A percentile compares a stretch with the other conserved stretches of the same genome.
Evolutionary conservation across 2,888 invertebrate genomes (phyloP).

Genomic region (Drosophila leonis): DNA sequence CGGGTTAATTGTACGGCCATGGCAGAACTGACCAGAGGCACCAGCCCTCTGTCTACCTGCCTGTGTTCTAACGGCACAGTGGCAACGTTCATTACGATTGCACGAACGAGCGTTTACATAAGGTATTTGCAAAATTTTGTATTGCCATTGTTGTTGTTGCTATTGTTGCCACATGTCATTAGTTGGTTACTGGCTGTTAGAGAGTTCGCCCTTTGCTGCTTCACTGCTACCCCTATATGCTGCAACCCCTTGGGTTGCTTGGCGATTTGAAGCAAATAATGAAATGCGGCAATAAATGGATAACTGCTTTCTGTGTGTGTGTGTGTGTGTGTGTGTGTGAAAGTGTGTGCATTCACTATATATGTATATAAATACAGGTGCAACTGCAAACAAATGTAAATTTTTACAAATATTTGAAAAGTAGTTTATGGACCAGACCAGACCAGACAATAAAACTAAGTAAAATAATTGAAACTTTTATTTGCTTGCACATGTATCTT

Average conservation of each 20-base stretch:
- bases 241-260: neutral
- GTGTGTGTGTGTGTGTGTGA: too few species aligned
- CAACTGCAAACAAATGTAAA: neutral
- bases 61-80: neutral
- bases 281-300: slow-evolving; percentile 62
- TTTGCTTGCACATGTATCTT: neutral
- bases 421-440: neutral
- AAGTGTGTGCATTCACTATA: neutral
- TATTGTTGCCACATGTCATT: slow-evolving; percentile 54
- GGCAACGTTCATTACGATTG: slow-evolving; percentile 42
- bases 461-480: neutral
- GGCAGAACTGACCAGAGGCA: slow-evolving; percentile 26
- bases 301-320: slow-evolving; percentile 26
- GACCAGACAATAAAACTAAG: neutral
- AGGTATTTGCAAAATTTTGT: slow-evolving; percentile 51
- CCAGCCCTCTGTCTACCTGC: neutral
- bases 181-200: slow-evolving; percentile 25
- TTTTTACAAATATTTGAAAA: slow-evolving; percentile 17
- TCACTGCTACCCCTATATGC: neutral
- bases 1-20: slow-evolving; percentile 74
- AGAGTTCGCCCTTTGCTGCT: neutral
- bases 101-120: slow-evolving; percentile 41
- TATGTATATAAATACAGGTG: neutral
- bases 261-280: slow-evolving; percentile 43
- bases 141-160: slow-evolving; percentile 32